Evolutionary conservation across 2,113 vertebrate species (phyloP).

Genomic region (Ciconia boyciana): DNA sequence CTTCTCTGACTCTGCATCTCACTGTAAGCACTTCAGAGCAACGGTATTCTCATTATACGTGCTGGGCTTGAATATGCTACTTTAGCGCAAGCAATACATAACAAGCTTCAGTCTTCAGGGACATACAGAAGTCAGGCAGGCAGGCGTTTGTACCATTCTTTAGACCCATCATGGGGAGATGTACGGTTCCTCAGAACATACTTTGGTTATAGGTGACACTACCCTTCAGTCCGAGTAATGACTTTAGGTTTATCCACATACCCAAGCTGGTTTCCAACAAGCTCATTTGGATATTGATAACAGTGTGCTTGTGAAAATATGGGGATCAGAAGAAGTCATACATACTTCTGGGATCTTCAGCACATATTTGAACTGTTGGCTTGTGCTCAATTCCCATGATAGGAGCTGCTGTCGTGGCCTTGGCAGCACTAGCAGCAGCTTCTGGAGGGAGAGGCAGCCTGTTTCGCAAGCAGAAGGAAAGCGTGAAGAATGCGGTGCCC

Average conservation of each 20-base stretch:
- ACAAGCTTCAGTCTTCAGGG: not conserved
- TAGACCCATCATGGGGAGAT: not conserved
- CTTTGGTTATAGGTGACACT: not conserved
- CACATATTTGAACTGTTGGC: not conserved
- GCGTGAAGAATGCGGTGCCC: not conserved
- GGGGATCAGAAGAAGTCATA: not conserved
- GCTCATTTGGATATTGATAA: not conserved
- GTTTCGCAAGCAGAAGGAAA: not conserved
- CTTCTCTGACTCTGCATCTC: not conserved
- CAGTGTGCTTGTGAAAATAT: not conserved
- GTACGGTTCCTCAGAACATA: not conserved
- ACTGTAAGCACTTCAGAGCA: not conserved
- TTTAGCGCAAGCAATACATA: not conserved
- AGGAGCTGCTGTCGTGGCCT: rapidly evolving
- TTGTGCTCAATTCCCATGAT: not conserved
- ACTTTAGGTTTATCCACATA: not conserved
- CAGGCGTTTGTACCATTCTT: not conserved
- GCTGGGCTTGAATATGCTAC: not conserved
- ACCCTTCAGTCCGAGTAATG: not conserved
- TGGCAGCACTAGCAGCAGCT: not conserved
- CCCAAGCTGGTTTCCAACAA: not conserved
- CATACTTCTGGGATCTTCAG: not conserved
- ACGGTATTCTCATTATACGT: not conserved
- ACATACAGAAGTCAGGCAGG: not conserved
- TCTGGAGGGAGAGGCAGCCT: not conserved